A percentile compares a stretch with the other conserved stretches of the same genome.
These are phyloP conservation scores for Poecilia gillii DNA, from an alignment of 2,797 vertebrate genomes.

Conservation along the genomic window DNA sequence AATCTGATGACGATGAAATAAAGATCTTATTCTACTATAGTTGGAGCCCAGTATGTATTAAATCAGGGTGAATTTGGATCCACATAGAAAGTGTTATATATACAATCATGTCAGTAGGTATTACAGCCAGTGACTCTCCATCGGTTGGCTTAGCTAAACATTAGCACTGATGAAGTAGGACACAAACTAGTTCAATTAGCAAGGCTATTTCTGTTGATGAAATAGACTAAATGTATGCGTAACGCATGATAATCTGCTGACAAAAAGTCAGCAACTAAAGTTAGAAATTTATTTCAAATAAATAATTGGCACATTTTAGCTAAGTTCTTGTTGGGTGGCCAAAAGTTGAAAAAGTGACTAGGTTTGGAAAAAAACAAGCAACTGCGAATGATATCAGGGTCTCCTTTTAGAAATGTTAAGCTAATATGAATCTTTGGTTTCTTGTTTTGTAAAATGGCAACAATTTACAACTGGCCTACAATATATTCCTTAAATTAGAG, in stretches of 20 bases:
- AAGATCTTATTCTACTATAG: too few species aligned
- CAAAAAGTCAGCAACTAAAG: neutral
- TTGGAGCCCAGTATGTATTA: neutral
- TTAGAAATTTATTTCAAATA: neutral
- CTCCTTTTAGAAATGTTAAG: neutral
- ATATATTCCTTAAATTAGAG: conserved; percentile 33
- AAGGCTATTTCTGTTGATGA: neutral
- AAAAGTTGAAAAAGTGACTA: neutral
- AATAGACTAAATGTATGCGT: neutral
- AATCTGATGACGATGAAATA: neutral
- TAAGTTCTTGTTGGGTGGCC: neutral
- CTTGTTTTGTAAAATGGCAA: neutral
- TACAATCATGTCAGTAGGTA: neutral
- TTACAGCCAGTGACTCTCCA: neutral
- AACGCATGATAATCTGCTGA: neutral
- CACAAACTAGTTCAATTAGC: neutral
- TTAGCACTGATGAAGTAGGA: neutral
- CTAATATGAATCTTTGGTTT: neutral
- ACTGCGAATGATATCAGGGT: neutral
- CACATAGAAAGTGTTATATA: neutral
- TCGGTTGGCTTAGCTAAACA: neutral
- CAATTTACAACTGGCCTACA: neutral
- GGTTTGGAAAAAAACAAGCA: neutral
- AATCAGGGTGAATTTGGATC: neutral
- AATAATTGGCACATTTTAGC: neutral